Evolutionary conservation across 1,140 invertebrate species (phyloP), one percentile per base, ranked within the genome.

Genomic region (Ceratitis capitata): DNA sequence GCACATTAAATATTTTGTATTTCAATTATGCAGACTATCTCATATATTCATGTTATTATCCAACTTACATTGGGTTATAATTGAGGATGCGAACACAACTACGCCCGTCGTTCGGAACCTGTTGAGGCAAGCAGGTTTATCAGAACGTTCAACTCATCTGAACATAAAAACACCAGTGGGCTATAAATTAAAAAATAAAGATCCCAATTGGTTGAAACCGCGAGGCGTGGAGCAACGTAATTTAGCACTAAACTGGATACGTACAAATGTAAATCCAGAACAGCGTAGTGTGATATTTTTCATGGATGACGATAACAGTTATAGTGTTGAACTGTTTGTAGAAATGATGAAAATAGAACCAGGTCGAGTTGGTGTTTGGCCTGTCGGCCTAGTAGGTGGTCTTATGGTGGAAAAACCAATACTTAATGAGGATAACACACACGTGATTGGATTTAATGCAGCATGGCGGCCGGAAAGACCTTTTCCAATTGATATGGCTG

Each of bases 401-500:
- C 93, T 98, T 85, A 95, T 97, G 93, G 96, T 97, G 0, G 97
- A 98, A 91, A 95, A 95, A 88, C 97, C 97, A 0, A 91, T 96
- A 23, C 93, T 98, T 1, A 93, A 95, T 87, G 92, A 92, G 19
- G 89, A 92, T 1, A 95, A 94, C 6, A 94, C 94, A 10, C 95
- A 96, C 92, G 97, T 99, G 2, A 93, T 94, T 23, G 96, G 96
- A 12, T 99, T 96, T 92, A 96, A 96, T 92, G 95, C 95, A 2
- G 91, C 88, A 3, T 99, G 97, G 97, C 96, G 96, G 87, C 96
- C 97, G 0, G 95, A 98, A 85, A 93, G 98, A 87, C 95, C 96
- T 0, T 99, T 99, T 93, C 98, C 98, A 5, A 95, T 98, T 39
- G 99, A 99, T 89, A 99, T 99, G 99, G 98, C 98, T 3, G 98